These are phyloP conservation scores for Vollenhovia emeryi DNA, from an alignment of 1,140 invertebrate species.

Conservation along the genomic window DNA sequence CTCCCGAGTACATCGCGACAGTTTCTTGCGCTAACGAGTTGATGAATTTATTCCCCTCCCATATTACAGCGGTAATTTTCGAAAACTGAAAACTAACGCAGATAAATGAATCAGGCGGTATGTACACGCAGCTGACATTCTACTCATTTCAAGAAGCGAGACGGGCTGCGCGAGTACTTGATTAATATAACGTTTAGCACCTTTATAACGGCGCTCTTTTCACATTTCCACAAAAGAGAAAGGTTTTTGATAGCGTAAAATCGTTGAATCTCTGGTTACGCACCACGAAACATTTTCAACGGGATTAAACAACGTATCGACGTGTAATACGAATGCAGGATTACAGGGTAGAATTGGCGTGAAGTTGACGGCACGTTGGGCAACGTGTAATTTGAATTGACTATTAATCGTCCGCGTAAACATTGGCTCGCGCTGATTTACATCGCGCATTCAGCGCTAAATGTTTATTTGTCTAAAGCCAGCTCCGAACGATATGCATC, in stretches of 20 bases:
- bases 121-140: neutral
- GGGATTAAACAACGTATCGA: conserved; percentile 23
- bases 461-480: conserved; percentile 56
- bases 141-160: neutral
- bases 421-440: conserved; percentile 49
- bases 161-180: neutral
- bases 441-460: conserved; percentile 46
- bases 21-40: conserved; percentile 14
- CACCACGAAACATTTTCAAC: conserved; percentile 29
- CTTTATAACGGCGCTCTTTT: neutral
- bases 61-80: conserved; percentile 21
- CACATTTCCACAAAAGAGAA: neutral
- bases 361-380: conserved; percentile 45
- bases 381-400: conserved; percentile 58
- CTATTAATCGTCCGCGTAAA: conserved; percentile 58
- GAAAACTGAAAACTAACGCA: neutral
- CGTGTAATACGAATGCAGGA: conserved; percentile 38
- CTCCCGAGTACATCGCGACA: neutral
- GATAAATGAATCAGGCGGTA: conserved; percentile 2
- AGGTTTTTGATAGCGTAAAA: neutral
- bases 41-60: neutral
- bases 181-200: neutral
- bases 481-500: conserved; percentile 14
- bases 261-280: conserved; percentile 33
- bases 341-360: conserved; percentile 50